Base-by-base conservation (phyloP, 2,888 invertebrate genomes). In the Gasteruption jaculator region DNA sequence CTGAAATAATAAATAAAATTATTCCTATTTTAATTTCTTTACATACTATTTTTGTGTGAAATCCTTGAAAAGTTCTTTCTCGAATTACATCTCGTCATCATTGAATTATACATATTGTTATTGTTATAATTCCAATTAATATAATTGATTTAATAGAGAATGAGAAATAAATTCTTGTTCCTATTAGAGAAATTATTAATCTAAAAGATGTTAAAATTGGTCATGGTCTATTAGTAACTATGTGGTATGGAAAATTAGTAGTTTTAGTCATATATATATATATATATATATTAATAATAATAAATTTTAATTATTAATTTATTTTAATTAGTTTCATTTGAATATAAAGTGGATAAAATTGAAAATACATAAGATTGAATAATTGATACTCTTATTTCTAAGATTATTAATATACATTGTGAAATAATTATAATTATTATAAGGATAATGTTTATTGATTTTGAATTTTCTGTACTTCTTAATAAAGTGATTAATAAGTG, bases 21-120 rank as follows among this genome's bases (percentile, higher is more conserved):
- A 85, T 84, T 54, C 83, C 83, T 75, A 79, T 78, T 45, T 79
- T 79, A 65, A 85, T 57, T 2, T 81, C 80, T 63, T 72, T 73
- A 7, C 71, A 69, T 2, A 83, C 82, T 59, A 70, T 58, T 16
- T 71, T 66, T 1, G 82, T 81, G 59, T 85, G 84, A 39, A 76
- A 64, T 2, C 83, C 83, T 78, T 83, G 81, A 41, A 74, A 75
- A 0, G 81, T 79, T 52, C 80, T 74, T 76, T 85, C 84, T 52
- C 83, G 82, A 14, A 74, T 73, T 29, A 83, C 66, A 73, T 83
- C 82, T 63, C 82, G 82, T 78, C 82, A 83, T 80, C 82, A 84
- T 78, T 82, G 81, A 59, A 68, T 76, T 71, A 27, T n/a, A 38
- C 34, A 41, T 24, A 80, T 74, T 29, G 77, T 74, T 73, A 79